Conservation (phyloP, 1,140 invertebrate genomes). For the Amyelois transitella region DNA sequence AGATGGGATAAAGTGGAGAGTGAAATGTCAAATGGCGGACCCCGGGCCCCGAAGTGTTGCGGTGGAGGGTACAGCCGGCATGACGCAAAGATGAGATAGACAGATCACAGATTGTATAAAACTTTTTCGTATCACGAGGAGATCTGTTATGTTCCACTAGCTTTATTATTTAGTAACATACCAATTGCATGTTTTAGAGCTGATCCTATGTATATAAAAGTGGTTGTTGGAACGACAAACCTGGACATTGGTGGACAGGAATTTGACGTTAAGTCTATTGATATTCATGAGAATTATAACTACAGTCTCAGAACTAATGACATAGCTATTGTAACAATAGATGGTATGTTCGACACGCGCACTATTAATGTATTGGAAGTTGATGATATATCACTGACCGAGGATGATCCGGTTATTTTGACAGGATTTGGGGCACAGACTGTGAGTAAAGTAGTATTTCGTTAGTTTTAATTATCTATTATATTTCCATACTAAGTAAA, state of each 20-base stretch:
- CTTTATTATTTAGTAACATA: background rate
- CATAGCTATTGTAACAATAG: constrained; percentile 46
- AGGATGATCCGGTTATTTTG: constrained; percentile 40
- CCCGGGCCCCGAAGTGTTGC: too few relatives aligned
- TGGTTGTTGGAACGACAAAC: constrained; percentile 45
- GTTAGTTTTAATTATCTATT: too few relatives aligned
- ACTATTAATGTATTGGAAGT: constrained; percentile 29
- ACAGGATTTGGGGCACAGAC: constrained; percentile 47
- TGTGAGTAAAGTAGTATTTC: background rate
- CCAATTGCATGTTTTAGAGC: constrained; percentile 38
- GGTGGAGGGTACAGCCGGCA: too few relatives aligned
- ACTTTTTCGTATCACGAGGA: too few relatives aligned
- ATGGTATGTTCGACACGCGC: constrained; percentile 30
- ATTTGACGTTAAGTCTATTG: constrained; percentile 31
- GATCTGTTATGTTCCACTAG: too few relatives aligned
- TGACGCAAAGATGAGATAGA: too few relatives aligned
- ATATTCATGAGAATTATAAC: constrained; percentile 41
- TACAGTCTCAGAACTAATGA: constrained; percentile 36
- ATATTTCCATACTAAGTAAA: too few relatives aligned
- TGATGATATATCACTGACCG: constrained; percentile 23
- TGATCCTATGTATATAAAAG: constrained; percentile 40
- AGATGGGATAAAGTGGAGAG: too few relatives aligned
- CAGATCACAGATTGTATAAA: too few relatives aligned
- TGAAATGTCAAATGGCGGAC: too few relatives aligned
- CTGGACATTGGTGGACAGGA: constrained; percentile 31